phyloP scores from a whole-genome alignment of 2,113 vertebrate species.

The Pipa parva region DNA sequence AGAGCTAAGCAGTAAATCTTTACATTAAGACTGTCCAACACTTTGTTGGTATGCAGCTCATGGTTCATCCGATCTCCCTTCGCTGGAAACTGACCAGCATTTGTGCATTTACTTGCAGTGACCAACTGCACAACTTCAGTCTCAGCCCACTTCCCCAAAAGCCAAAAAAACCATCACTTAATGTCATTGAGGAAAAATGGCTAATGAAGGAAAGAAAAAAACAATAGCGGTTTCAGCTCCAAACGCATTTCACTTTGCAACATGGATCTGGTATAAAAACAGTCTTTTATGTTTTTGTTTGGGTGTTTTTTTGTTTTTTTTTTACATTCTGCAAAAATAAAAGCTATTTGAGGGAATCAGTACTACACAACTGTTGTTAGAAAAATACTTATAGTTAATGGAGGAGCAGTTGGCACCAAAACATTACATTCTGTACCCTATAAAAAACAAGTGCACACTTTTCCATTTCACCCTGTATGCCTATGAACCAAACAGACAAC shows the following conservation, averaged over 20 bases:
- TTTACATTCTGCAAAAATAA: conserved; percentile 43
- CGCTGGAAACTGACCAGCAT: conserved; percentile 36
- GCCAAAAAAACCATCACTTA: conserved; percentile 31
- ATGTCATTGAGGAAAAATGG: conserved; percentile 28
- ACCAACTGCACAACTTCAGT: conserved; percentile 37
- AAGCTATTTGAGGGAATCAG: conserved; percentile 47
- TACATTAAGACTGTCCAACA: background rate
- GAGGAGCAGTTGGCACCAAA: conserved; percentile 37
- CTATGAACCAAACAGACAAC: conserved; percentile 34
- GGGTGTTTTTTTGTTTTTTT: conserved; percentile 14
- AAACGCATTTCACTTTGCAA: conserved; percentile 38
- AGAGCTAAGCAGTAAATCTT: background rate
- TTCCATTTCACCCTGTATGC: conserved; percentile 50
- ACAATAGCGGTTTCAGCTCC: conserved; percentile 38
- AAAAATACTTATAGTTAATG: conserved; percentile 46
- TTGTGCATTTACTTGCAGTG: conserved; percentile 34
- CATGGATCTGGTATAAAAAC: conserved; percentile 42
- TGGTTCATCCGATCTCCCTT: conserved; percentile 9
- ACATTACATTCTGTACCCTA: conserved; percentile 44
- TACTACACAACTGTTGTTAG: conserved; percentile 47
- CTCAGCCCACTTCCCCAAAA: conserved; percentile 35
- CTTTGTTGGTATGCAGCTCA: conserved; percentile 2
- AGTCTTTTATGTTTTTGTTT: conserved; percentile 10
- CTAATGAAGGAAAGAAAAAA: conserved; percentile 24
- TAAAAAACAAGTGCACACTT: conserved; percentile 44